Evolutionary conservation across 2,888 invertebrate species (phyloP).

Genomic region (Meganola albula): DNA sequence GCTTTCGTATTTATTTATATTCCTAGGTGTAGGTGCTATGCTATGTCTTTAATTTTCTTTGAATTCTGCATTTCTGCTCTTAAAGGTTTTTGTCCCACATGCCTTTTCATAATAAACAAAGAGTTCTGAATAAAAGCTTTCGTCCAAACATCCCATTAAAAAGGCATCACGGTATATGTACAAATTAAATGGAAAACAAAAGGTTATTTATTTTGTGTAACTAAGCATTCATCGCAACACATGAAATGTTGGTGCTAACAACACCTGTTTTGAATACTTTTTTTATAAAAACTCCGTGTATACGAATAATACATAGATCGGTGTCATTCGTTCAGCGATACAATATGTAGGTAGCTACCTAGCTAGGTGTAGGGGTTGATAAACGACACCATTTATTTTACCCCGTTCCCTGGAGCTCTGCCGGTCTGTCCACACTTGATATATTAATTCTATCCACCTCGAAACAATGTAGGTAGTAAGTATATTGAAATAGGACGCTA

Average conservation of each 20-base stretch:
- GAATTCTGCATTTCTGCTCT: too few relatives aligned
- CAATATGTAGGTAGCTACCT: background rate
- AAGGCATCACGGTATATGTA: too few relatives aligned
- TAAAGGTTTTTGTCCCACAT: too few relatives aligned
- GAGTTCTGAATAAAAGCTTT: too few relatives aligned
- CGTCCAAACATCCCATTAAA: too few relatives aligned
- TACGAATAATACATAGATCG: slow-evolving; percentile 30
- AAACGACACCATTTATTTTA: slow-evolving; percentile 43
- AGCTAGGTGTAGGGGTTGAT: slow-evolving; percentile 30
- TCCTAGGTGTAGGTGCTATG: too few relatives aligned
- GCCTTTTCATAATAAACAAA: too few relatives aligned
- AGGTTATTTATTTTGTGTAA: slow-evolving; percentile 11
- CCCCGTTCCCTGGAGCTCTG: slow-evolving; percentile 25
- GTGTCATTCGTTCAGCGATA: slow-evolving; percentile 36
- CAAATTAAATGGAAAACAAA: background rate
- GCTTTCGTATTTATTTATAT: too few relatives aligned
- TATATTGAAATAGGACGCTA: slow-evolving; percentile 9
- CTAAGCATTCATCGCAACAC: slow-evolving; percentile 27
- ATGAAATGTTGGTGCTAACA: slow-evolving; percentile 40
- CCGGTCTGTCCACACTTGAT: slow-evolving; percentile 29
- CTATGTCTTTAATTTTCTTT: too few relatives aligned
- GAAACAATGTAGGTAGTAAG: too few relatives aligned
- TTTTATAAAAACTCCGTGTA: slow-evolving; percentile 28
- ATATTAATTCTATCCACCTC: slow-evolving; percentile 25
- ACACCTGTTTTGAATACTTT: slow-evolving; percentile 39